A percentile compares a stretch with the other conserved stretches of the same genome.
Evolutionary conservation across 1,140 invertebrate genomes (phyloP).

Genomic region (Chlorops oryzae): DNA sequence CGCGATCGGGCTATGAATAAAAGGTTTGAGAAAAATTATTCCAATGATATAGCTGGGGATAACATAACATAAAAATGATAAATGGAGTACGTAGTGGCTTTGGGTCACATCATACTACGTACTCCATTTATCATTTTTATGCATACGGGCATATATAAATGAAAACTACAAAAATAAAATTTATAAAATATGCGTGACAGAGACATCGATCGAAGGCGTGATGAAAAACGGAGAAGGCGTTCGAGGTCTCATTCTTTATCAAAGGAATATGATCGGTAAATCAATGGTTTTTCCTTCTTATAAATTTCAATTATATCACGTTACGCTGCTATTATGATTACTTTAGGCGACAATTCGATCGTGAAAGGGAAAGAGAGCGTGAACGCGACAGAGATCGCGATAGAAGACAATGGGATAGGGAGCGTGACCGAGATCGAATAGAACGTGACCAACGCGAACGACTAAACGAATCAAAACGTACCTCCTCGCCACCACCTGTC

Average conservation of each 20-base stretch:
- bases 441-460: conserved; percentile 38
- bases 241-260: conserved; percentile 49
- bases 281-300: conserved; percentile 10
- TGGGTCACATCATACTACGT: too few species aligned
- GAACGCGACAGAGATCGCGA: conserved; percentile 47
- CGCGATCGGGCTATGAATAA: conserved; percentile 15
- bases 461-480: conserved; percentile 22
- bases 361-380: conserved; percentile 27
- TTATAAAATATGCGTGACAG: too few species aligned
- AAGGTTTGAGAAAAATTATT: conserved; percentile 30
- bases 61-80: conserved; percentile 58
- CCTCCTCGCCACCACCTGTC: conserved; percentile 3
- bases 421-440: conserved; percentile 43
- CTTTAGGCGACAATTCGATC: conserved; percentile 42
- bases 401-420: conserved; percentile 22
- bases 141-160: neutral
- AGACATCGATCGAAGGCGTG: conserved; percentile 40
- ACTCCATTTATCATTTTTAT: too few species aligned
- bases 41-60: conserved; percentile 43
- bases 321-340: too few species aligned
- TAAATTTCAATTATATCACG: neutral
- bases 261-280: conserved; percentile 42
- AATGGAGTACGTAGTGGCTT: conserved; percentile 48
- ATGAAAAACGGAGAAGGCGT: conserved; percentile 42
- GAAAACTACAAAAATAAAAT: neutral